Evolutionary conservation across 2,888 invertebrate species (phyloP).

Genomic region (Ommatoiulus sabulosus): DNA sequence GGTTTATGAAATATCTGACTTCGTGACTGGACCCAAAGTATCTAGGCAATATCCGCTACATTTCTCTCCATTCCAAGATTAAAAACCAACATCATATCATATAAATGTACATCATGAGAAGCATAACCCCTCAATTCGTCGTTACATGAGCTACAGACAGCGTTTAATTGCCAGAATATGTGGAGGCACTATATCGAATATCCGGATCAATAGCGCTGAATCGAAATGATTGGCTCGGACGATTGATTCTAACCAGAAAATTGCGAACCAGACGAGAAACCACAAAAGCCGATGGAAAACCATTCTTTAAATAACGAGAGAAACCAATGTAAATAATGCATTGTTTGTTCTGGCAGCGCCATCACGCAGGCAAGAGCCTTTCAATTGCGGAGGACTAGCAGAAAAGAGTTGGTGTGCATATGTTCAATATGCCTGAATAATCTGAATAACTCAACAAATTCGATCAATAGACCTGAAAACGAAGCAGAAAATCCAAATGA

Average conservation of each 20-base stretch:
- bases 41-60: no score
- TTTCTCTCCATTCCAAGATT: no score
- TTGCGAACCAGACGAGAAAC: not conserved
- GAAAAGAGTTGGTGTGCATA: not conserved
- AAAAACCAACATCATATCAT: no score
- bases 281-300: not conserved
- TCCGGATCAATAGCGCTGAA: not conserved
- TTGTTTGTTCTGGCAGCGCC: not conserved
- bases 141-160: no score
- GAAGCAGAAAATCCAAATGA: slow-evolving; percentile 39
- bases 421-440: slow-evolving; percentile 12
- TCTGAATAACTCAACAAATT: not conserved
- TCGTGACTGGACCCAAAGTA: no score
- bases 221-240: not conserved
- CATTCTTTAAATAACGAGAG: not conserved
- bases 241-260: not conserved
- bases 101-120: no score
- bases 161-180: no score
- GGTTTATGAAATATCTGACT: no score
- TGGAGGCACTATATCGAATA: not conserved
- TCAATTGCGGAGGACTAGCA: not conserved
- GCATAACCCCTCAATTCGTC: no score
- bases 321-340: not conserved
- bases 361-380: not conserved
- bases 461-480: not conserved